Conservation (phyloP, 2,113 vertebrate genomes). For the Pomatostomus ruficeps region DNA sequence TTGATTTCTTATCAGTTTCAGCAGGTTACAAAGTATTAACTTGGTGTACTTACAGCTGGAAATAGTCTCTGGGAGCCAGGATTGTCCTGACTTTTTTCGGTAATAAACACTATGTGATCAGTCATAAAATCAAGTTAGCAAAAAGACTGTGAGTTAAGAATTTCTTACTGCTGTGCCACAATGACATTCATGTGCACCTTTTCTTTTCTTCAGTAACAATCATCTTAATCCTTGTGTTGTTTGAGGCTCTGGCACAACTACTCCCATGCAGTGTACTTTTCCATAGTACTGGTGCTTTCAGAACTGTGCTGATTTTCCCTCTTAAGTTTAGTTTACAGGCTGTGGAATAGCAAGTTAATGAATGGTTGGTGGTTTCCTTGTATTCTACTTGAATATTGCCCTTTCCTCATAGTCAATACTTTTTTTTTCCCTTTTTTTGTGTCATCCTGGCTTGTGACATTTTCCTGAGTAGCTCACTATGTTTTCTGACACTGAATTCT, state of each 20-base stretch:
- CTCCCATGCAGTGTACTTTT: neutral
- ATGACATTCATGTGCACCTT: neutral
- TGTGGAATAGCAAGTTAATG: neutral
- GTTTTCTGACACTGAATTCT: neutral
- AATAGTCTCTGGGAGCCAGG: neutral
- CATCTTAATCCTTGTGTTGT: neutral
- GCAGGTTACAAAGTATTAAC: neutral
- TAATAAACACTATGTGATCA: neutral
- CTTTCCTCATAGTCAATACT: neutral
- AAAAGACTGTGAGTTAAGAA: neutral
- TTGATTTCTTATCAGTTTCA: neutral
- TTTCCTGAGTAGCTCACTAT: neutral
- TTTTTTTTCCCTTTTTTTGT: neutral
- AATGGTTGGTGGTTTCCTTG: neutral
- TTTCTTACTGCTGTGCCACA: neutral
- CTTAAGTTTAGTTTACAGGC: neutral
- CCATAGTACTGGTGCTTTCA: neutral
- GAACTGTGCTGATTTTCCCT: neutral
- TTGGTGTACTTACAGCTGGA: neutral
- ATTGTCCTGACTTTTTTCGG: neutral
- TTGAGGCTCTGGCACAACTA: fast-evolving
- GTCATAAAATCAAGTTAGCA: neutral
- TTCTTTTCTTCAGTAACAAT: neutral
- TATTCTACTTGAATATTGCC: neutral
- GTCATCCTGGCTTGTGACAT: neutral